Evolutionary conservation across 2,113 vertebrate genomes (phyloP).

Genomic region (Scytalopus superciliaris): DNA sequence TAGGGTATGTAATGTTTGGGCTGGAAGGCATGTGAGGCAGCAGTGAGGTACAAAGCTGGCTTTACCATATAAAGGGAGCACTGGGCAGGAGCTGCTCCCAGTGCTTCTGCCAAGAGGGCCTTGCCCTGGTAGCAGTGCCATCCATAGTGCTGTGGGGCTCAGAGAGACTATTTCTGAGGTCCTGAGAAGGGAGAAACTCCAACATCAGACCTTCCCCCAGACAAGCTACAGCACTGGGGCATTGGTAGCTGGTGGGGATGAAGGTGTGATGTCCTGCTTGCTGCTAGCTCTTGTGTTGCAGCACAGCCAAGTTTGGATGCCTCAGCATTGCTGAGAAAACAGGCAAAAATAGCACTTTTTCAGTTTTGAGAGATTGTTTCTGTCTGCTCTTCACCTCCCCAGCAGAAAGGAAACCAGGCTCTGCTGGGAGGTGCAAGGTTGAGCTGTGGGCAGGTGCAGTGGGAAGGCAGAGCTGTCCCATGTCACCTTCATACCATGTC

Average conservation of each 20-base stretch:
- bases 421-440: background rate
- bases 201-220: background rate
- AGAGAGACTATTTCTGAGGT: background rate
- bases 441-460: background rate
- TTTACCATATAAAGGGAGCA: background rate
- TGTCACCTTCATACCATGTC: background rate
- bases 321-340: rapidly evolving
- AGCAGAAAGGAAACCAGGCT: background rate
- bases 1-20: background rate
- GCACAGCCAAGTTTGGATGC: background rate
- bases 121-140: background rate
- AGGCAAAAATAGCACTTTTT: background rate
- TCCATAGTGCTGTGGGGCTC: background rate
- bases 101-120: background rate
- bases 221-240: background rate
- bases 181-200: background rate
- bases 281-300: background rate
- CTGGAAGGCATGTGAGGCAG: rapidly evolving
- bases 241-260: background rate
- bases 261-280: background rate
- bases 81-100: background rate
- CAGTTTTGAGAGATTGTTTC: background rate
- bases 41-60: background rate
- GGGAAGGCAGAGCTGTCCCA: background rate
- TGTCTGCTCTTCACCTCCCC: background rate